Evolutionary conservation across 2,888 invertebrate species (phyloP).

Genomic region (Cosmia trapezina): DNA sequence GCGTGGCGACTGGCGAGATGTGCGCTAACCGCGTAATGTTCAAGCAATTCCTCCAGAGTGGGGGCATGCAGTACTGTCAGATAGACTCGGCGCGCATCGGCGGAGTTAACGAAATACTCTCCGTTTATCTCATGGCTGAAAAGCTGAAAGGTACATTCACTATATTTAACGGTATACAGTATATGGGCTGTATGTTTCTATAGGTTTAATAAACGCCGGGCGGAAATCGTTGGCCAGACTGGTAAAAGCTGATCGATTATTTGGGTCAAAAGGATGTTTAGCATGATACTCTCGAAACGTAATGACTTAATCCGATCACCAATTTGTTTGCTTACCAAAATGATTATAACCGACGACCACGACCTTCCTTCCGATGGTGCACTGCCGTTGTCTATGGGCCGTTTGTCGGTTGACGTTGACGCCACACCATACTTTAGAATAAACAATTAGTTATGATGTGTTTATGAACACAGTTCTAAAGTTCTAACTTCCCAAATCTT

Average conservation of each 20-base stretch:
- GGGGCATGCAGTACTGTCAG: constrained; percentile 96
- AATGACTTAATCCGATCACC: background rate
- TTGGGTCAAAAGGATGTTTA: background rate
- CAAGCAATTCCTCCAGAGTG: constrained; percentile 96
- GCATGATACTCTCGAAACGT: background rate
- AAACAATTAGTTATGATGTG: background rate
- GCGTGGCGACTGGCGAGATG: constrained; percentile 98
- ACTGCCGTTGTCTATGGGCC: too few species aligned
- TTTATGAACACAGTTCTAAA: background rate
- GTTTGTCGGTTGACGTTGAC: background rate
- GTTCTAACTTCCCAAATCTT: background rate
- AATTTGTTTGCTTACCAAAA: background rate
- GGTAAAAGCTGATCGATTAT: background rate
- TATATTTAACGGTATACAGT: background rate
- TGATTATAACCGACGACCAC: background rate
- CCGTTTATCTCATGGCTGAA: constrained; percentile 97
- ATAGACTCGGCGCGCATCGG: constrained; percentile 97
- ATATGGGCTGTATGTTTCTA: background rate
- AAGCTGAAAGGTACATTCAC: constrained; percentile 93
- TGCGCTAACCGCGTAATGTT: constrained; percentile 97
- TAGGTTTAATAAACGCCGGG: background rate
- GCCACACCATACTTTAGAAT: background rate
- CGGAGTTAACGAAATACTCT: constrained; percentile 96
- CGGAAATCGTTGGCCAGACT: background rate
- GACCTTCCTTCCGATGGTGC: background rate